Evolutionary conservation across 2,797 vertebrate species (phyloP), one percentile per base, ranked within the genome.

Genomic region (Emydoidea blandingii): DNA sequence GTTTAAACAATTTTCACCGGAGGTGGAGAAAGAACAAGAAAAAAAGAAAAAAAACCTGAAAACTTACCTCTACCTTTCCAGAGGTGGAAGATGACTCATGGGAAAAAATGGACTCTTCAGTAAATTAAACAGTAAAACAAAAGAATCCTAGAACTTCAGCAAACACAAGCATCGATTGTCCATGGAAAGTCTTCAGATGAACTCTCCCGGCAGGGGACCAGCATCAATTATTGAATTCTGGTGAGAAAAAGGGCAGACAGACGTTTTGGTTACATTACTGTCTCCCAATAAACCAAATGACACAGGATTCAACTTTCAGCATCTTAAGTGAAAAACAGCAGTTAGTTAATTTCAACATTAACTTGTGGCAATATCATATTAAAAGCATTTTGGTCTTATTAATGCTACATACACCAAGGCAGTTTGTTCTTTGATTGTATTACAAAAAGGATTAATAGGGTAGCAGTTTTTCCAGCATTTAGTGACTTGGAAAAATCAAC

Each of bases 11-110:
- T 62, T 92, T 34, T 84, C 65, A 0, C 4, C 56, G 85, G 23
- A 27, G n/a, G 44, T 83, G n/a, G 82, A 15, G 31, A 50, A 37
- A 92, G 5, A 72, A 54, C 72, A 88, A 23, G 83, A 88, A 62
- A 49, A 44, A 83, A 80, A 52, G 21, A 54, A 80, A 47, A 47
- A 21, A 59, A 54, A 79, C 10, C 23, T 37, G 37, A 16, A 62
- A 50, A 62, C 95, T 96, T 96, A 97, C 97, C 97, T 97, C 96
- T 96, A 6, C 37, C 81, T 86, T 88, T 86, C 84, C 91, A 21
- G 79, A 96, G 90, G 87, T 93, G 93, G 93, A 92, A 90, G 94
- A 89, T 97, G 91, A 90, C 86, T 97, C 96, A 97, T 97, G 95
- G 93, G 95, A 91, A 93, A 88, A 92, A 82, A 31, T 41, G 89